Base-by-base conservation (phyloP, 2,888 invertebrate genomes). In the Cryptocheilus praepositus region DNA sequence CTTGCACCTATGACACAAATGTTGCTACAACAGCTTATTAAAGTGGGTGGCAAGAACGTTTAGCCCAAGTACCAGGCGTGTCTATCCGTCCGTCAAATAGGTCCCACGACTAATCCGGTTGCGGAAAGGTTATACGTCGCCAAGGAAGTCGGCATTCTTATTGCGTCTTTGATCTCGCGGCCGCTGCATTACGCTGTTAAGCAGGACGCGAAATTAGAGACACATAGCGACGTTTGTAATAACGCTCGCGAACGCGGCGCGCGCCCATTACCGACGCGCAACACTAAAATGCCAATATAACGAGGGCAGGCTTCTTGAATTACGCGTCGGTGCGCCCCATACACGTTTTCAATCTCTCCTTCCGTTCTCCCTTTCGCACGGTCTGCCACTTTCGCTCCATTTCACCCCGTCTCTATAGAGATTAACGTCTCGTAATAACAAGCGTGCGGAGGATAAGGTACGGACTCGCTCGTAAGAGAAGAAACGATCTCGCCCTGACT, bases 371-470 rank as follows among this genome's bases (percentile, higher is more conserved):
- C 65, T 56, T 46, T 65, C 36, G 3, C 4, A 1, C 7, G 36
- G 11, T 11, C 36, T 36, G 7, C 11, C 36, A 36, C 36, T 36
- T 36, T 7, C 36, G 3, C 36, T 11, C 36, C 36, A 36, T 36
- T 36, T 36, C 36, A 11, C 36, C 11, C 36, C 36, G 36, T 36
- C 13, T 36, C 57, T 62, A 61, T 61, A 52, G 76, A 79, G 79
- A 77, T 77, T 79, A 77, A 78, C 73, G 76, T 78, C 70, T 67
- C 59, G 68, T 68, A 76, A 76, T 79, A 78, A 79, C 76, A 61
- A 73, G 67, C 68, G 68, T 3, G 5, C 55, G 43, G 22, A 59
- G 59, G 59, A 49, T 22, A 49, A 49, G 59, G 46, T 49, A 49
- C 59, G 49, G 59, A 46, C 28, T 18, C 21, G 57, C 59, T 49